Evolutionary conservation across 2,113 vertebrate genomes (phyloP).

Genomic region (Hoplias malabaricus): DNA sequence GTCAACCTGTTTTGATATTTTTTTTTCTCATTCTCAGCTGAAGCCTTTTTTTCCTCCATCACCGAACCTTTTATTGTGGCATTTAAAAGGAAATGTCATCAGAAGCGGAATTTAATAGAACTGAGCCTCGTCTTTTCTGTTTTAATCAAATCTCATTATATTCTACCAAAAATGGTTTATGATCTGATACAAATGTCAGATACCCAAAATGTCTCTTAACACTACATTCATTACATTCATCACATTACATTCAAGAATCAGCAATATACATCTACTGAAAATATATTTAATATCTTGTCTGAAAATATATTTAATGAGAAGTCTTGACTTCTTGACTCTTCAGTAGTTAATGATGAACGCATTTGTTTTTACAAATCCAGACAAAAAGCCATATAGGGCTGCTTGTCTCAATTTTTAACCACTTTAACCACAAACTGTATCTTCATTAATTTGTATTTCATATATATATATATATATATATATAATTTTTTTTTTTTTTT

Average conservation of each 20-base stretch:
- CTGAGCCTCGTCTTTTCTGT: conserved; percentile 27
- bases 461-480: too few relatives aligned
- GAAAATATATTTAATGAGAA: conserved; percentile 28
- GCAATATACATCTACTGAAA: conserved; percentile 25
- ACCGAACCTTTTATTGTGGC: conserved; percentile 50
- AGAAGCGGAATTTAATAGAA: conserved; percentile 42
- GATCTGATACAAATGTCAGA: conserved; percentile 51
- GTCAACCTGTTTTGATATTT: conserved; percentile 35
- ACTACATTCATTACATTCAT: conserved; percentile 36
- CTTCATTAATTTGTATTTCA: too few relatives aligned
- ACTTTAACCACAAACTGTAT: too few relatives aligned
- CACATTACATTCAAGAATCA: conserved; percentile 28
- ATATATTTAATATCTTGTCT: conserved; percentile 30
- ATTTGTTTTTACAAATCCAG: too few relatives aligned
- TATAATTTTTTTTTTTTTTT: conserved; percentile 1
- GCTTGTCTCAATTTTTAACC: too few relatives aligned
- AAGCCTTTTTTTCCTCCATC: neutral
- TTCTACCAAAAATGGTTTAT: conserved; percentile 21
- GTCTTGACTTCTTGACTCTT: conserved; percentile 35
- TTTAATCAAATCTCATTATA: conserved; percentile 47
- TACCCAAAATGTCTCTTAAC: conserved; percentile 34
- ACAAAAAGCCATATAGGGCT: too few relatives aligned
- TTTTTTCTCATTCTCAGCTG: neutral
- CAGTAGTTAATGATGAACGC: conserved; percentile 42
- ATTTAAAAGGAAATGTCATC: conserved; percentile 57